Percentiles rank a stretch among this genome's conserved stretches.
phyloP scores from a whole-genome alignment of 2,797 vertebrate species.

The Cephalopachus bancanus region DNA sequence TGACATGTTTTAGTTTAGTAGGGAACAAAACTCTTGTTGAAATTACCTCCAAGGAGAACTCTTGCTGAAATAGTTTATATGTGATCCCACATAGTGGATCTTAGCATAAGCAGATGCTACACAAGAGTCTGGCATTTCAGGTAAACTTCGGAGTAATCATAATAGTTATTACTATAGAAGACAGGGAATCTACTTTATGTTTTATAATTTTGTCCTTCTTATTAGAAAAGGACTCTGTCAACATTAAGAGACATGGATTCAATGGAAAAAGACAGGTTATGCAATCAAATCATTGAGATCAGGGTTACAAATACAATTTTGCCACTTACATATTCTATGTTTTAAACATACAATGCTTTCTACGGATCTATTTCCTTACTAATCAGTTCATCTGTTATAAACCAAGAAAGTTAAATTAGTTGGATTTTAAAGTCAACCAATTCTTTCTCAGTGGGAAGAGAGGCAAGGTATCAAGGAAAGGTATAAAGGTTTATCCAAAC shows the following conservation, averaged over 20 bases:
- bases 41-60: neutral
- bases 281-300: neutral
- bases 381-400: neutral
- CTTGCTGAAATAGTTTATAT: neutral
- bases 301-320: neutral
- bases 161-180: neutral
- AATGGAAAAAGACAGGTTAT: neutral
- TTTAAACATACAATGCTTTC: neutral
- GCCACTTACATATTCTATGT: neutral
- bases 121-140: neutral
- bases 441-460: constrained; percentile 18
- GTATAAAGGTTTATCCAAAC: neutral
- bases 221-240: neutral
- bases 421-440: neutral
- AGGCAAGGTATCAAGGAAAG: neutral
- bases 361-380: neutral
- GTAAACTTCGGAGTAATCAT: neutral
- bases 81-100: neutral
- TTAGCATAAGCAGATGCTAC: neutral
- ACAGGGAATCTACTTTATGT: neutral
- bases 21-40: neutral
- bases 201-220: neutral
- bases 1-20: neutral
- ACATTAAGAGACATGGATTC: neutral
- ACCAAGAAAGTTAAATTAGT: neutral